These are phyloP conservation scores for Zaprionus ornatus DNA, from an alignment of 1,140 invertebrate species.

Conservation along the genomic window DNA sequence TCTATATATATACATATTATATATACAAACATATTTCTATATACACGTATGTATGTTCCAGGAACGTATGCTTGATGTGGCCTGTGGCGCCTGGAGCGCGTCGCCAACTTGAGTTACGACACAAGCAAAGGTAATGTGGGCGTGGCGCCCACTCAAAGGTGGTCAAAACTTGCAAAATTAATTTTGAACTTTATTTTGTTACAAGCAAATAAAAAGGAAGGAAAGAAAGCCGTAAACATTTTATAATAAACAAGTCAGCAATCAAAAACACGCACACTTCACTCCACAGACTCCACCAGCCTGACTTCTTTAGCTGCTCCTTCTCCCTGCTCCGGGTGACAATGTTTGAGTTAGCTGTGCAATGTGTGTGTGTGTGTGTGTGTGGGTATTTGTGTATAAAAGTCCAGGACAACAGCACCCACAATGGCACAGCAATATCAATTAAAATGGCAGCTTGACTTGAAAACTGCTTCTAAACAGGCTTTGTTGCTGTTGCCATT, in stretches of 20 bases:
- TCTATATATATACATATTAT: background rate
- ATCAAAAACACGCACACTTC: constrained; percentile 71
- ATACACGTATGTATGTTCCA: background rate
- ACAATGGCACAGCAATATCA: constrained; percentile 60
- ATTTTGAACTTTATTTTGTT: constrained; percentile 73
- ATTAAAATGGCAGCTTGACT: constrained; percentile 78
- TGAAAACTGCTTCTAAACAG: constrained; percentile 59
- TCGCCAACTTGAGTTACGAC: background rate
- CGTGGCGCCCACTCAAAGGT: constrained; percentile 33
- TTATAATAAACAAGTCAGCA: constrained; percentile 73
- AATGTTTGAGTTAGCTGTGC: constrained; percentile 20
- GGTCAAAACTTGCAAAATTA: constrained; percentile 78
- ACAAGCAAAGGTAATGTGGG: background rate
- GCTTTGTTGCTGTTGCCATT: constrained; percentile 28
- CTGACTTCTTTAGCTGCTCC: background rate
- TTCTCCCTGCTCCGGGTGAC: constrained; percentile 32
- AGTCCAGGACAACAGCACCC: constrained; percentile 13
- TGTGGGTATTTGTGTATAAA: constrained; percentile 20
- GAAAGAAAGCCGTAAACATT: constrained; percentile 38
- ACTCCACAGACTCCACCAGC: background rate
- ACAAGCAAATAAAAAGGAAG: constrained; percentile 30
- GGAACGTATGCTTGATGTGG: background rate
- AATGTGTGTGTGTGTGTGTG: constrained; percentile 4
- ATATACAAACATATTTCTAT: background rate
- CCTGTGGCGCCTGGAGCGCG: background rate